Conservation (phyloP, 92 coral and sea anemone genomes). For the Porites lobata region DNA sequence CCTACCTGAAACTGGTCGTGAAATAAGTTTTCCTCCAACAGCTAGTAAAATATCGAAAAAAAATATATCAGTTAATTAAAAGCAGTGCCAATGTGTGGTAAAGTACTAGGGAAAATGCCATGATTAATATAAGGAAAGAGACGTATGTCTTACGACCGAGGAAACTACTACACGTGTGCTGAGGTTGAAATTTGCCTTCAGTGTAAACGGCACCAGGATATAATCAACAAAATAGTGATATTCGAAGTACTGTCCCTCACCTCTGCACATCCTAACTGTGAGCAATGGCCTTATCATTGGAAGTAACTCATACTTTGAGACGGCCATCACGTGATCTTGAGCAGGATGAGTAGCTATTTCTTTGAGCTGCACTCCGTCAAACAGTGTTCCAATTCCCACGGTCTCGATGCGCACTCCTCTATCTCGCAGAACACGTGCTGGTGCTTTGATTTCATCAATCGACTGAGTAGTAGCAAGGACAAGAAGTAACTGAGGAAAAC, state of each 20-base stretch:
- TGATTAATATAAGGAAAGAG: no score
- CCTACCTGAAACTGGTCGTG: slow-evolving; percentile 27
- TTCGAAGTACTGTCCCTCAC: slow-evolving; percentile 10
- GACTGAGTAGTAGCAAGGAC: slow-evolving; percentile 73
- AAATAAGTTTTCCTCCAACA: slow-evolving; percentile 51
- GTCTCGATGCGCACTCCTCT: slow-evolving; percentile 80
- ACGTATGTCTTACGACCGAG: no score
- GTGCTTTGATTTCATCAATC: slow-evolving; percentile 69
- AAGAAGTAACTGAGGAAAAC: slow-evolving; percentile 80
- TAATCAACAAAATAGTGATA: not conserved
- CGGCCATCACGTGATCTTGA: slow-evolving; percentile 77
- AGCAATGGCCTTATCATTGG: slow-evolving; percentile 69
- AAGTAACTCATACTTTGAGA: slow-evolving; percentile 71
- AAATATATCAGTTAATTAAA: not conserved
- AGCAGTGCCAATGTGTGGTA: no score
- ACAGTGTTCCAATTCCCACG: slow-evolving; percentile 83
- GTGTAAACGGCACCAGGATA: no score
- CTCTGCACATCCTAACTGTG: slow-evolving; percentile 80
- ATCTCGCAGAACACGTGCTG: slow-evolving; percentile 80
- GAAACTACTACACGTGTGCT: no score
- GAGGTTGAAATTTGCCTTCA: no score
- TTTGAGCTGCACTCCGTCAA: slow-evolving; percentile 75
- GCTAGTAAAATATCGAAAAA: not conserved
- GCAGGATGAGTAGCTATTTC: slow-evolving; percentile 85
- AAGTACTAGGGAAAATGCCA: no score